These are phyloP conservation scores for Ceyx cyanopectus DNA, from an alignment of 2,113 vertebrate genomes.

Conservation along the genomic window DNA sequence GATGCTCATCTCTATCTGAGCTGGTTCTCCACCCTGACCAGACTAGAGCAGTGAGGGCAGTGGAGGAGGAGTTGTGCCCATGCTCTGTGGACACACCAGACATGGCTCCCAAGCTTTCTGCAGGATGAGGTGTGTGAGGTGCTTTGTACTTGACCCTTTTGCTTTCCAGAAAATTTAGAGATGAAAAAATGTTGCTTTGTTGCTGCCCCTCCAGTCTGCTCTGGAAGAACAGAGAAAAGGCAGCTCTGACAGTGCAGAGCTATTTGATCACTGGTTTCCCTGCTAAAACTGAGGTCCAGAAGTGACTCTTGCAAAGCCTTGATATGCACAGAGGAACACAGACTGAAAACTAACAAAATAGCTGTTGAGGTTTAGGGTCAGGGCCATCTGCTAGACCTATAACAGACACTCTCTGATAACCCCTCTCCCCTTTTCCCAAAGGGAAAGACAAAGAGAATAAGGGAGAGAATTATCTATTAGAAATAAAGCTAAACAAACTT, in stretches of 20 bases:
- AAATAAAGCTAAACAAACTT: too few species aligned
- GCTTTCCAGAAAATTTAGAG: background rate
- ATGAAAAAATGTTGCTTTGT: background rate
- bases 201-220: background rate
- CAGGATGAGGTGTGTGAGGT: background rate
- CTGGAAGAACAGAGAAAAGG: background rate
- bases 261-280: background rate
- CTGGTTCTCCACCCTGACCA: too few species aligned
- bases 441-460: too few species aligned
- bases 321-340: background rate
- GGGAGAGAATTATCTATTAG: too few species aligned
- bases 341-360: background rate
- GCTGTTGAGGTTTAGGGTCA: too few species aligned
- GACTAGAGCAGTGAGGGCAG: background rate
- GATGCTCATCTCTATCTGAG: background rate
- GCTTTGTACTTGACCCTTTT: background rate
- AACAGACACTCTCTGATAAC: too few species aligned
- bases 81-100: background rate
- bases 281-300: background rate
- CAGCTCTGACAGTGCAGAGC: background rate
- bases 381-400: too few species aligned
- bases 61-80: background rate
- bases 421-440: too few species aligned
- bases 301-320: background rate
- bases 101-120: background rate